Base-by-base conservation (phyloP, 2,888 invertebrate genomes). In the Mythimna lalbum region DNA sequence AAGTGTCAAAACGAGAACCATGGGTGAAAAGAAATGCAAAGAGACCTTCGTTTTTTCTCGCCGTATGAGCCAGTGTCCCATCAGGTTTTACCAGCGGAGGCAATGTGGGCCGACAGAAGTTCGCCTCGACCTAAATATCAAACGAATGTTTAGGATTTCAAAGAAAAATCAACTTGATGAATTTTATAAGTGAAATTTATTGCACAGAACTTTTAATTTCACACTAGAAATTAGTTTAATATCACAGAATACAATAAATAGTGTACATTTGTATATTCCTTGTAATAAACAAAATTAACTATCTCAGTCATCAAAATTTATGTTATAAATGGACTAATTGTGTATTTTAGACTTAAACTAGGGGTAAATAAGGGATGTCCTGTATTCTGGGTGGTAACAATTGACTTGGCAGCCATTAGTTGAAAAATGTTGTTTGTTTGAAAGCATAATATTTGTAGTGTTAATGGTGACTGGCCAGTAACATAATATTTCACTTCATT, bases 181-280 rank as follows among this genome's bases (percentile, higher is more conserved):
- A 52, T 68, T 85, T 71, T 69, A 61, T 62, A 67, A 59, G 66
- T 77, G 73, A 83, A 73, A 69, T 80, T 81, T 78, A 83, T 80
- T 84, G 70, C 77, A 83, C 76, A 81, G 67, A 79, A 70, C 61
- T 76, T 75, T 76, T 59, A 80, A 76, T 85, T 73, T 84, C 74
- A 79, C 77, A 73, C 63, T 55, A 76, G 57, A n/a, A 75, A 75
- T 80, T 88, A 87, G 83, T 83, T 84, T 90, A 90, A 90, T 90
- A 90, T 90, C 90, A 90, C 90, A 90, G 90, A 81, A 83, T 86
- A 88, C 80, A 83, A 86, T 80, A 71, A 73, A 80, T 80, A 74
- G 80, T 63, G 68, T 80, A 82, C 64, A 77, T 68, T 73, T 76
- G 55, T 73, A 74, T 72, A 78, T 72, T 80, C 55, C 14, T 74